A percentile compares a stretch with the other conserved stretches of the same genome.
These are phyloP conservation scores for Drosophila orena DNA, from an alignment of 1,140 invertebrate species.

Conservation along the genomic window DNA sequence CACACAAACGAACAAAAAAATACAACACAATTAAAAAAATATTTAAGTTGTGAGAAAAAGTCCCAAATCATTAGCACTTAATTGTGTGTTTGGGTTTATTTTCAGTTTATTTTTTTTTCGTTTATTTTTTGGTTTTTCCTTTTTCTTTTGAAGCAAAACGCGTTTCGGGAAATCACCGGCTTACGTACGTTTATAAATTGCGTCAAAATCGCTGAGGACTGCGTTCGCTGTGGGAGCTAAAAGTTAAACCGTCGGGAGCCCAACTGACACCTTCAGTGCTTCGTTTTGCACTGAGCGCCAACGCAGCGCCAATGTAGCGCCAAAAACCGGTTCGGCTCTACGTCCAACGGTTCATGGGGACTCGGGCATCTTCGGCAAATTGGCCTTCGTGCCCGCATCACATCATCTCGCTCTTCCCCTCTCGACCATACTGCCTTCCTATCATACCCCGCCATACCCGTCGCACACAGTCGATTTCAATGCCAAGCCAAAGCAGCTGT, in stretches of 20 bases:
- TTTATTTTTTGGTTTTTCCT: neutral
- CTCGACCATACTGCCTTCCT: neutral
- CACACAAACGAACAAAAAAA: slow-evolving; percentile 56
- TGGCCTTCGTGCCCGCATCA: slow-evolving; percentile 34
- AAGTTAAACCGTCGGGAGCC: slow-evolving; percentile 25
- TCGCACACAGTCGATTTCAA: slow-evolving; percentile 53
- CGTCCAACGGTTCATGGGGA: neutral
- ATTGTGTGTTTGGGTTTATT: slow-evolving; percentile 34
- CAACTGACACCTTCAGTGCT: slow-evolving; percentile 68
- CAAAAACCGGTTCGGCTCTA: slow-evolving; percentile 56
- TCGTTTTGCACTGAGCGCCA: slow-evolving; percentile 65
- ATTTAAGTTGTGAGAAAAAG: slow-evolving; percentile 39
- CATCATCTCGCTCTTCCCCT: slow-evolving; percentile 7
- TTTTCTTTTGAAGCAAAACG: slow-evolving; percentile 18
- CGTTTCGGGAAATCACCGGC: slow-evolving; percentile 40
- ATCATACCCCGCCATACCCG: neutral
- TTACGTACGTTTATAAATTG: slow-evolving; percentile 46
- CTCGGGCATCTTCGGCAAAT: slow-evolving; percentile 30
- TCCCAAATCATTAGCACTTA: slow-evolving; percentile 59
- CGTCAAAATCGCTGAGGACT: slow-evolving; percentile 37
- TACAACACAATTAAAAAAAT: slow-evolving; percentile 49
- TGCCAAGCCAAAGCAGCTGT: slow-evolving; percentile 79
- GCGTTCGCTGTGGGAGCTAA: slow-evolving; percentile 20
- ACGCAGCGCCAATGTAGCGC: slow-evolving; percentile 45
- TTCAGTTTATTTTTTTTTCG: slow-evolving; percentile 1